These are phyloP conservation scores for Clupea harengus DNA, from an alignment of 2,113 vertebrate genomes.

Conservation along the genomic window DNA sequence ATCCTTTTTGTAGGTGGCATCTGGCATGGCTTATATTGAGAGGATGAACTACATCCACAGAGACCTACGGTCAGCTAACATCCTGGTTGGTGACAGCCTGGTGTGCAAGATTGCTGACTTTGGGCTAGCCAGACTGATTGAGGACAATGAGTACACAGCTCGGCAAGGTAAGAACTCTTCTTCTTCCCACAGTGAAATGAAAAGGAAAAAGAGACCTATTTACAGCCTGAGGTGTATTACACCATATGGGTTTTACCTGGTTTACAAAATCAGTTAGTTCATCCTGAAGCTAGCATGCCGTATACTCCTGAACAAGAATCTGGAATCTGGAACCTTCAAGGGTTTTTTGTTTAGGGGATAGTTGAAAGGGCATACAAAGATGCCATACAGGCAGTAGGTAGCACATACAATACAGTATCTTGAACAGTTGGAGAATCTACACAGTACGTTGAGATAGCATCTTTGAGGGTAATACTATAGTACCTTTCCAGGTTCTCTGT, in stretches of 20 bases:
- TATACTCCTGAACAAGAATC: not conserved
- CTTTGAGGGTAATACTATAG: not conserved
- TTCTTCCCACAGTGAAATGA: not conserved
- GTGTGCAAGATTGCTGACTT: slow-evolving; percentile 99
- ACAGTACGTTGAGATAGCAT: not conserved
- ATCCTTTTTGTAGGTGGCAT: slow-evolving; percentile 77
- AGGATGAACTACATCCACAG: slow-evolving; percentile 99
- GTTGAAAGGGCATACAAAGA: not conserved
- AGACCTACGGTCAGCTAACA: slow-evolving; percentile 95
- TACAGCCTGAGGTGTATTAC: not conserved
- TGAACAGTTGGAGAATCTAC: not conserved
- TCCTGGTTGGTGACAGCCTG: slow-evolving; percentile 92
- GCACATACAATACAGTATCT: not conserved
- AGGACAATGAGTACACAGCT: slow-evolving; percentile 98
- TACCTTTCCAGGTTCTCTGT: not conserved
- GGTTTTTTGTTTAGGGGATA: too few relatives aligned
- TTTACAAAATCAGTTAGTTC: not conserved
- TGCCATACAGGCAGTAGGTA: not conserved
- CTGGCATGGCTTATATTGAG: slow-evolving; percentile 98
- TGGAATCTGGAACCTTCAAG: not conserved
- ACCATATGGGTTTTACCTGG: too few relatives aligned
- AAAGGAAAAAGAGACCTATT: not conserved
- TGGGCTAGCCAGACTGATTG: slow-evolving; percentile 92
- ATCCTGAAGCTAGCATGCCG: not conserved
- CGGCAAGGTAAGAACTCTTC: slow-evolving; percentile 82